Evolutionary conservation across 2,888 invertebrate genomes (phyloP).

Genomic region (Aphodius granarius): DNA sequence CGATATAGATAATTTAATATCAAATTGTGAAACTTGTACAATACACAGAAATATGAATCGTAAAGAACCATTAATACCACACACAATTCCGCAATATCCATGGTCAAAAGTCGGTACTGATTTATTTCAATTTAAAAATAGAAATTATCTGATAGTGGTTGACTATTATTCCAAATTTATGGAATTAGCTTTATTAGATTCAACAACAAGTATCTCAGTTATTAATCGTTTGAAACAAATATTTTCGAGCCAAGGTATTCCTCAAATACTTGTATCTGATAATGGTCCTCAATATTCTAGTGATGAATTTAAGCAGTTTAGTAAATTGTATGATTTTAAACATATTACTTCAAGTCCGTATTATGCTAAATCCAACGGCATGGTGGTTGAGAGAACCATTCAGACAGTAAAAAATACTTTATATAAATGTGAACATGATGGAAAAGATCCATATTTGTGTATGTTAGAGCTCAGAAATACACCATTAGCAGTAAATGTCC

Average conservation of each 20-base stretch:
- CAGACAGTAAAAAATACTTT: slow-evolving; percentile 26
- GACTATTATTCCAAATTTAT: slow-evolving; percentile 19
- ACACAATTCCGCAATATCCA: slow-evolving; percentile 6
- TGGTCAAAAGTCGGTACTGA: slow-evolving; percentile 18
- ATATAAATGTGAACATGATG: slow-evolving; percentile 20
- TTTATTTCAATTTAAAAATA: slow-evolving; percentile 9
- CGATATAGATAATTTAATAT: slow-evolving; percentile 22
- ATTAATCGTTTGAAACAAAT: slow-evolving; percentile 21
- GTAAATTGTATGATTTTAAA: slow-evolving; percentile 19
- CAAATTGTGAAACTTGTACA: slow-evolving; percentile 4
- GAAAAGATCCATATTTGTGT: slow-evolving; percentile 1
- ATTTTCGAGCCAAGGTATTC: slow-evolving; percentile 22
- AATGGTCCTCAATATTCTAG: slow-evolving; percentile 12
- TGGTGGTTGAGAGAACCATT: slow-evolving; percentile 27
- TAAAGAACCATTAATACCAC: slow-evolving; percentile 9
- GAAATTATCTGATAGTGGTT: slow-evolving; percentile 11
- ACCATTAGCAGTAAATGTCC: background rate
- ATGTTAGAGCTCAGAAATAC: slow-evolving; percentile 10
- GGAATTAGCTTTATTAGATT: slow-evolving; percentile 12
- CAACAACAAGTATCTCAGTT: slow-evolving; percentile 14
- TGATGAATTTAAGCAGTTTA: slow-evolving; percentile 16
- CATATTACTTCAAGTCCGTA: slow-evolving; percentile 12
- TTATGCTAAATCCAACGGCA: slow-evolving; percentile 27
- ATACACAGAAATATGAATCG: slow-evolving; percentile 1
- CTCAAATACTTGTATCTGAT: slow-evolving; percentile 21